These are phyloP conservation scores for Petrolisthes manimaculis DNA, from an alignment of 2,888 invertebrate genomes.

Conservation along the genomic window DNA sequence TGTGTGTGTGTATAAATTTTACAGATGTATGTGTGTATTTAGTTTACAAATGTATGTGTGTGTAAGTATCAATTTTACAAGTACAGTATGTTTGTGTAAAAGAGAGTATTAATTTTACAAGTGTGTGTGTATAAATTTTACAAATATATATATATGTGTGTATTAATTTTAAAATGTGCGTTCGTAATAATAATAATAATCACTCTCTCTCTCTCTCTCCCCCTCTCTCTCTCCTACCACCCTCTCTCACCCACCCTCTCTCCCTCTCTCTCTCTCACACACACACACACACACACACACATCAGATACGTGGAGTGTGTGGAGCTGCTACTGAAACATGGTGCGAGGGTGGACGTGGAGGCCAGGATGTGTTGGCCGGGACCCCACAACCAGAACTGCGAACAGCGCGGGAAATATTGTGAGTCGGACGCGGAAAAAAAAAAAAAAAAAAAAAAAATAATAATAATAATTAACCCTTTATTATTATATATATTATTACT, in stretches of 20 bases:
- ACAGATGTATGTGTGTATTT: no score
- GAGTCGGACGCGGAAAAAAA: no score
- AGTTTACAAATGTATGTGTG: no score
- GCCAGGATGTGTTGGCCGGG: constrained; percentile 83
- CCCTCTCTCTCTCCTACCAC: not conserved
- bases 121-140: not conserved
- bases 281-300: not conserved
- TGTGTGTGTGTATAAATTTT: no score
- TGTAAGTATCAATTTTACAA: no score
- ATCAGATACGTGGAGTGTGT: constrained; percentile 78
- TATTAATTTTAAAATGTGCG: not conserved
- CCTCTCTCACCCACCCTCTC: not conserved
- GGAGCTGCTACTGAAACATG: constrained; percentile 78
- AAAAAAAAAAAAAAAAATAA: no score
- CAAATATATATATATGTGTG: not conserved
- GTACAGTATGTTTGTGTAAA: no score
- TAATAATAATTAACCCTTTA: not conserved
- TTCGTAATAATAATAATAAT: no score
- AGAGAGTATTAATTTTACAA: no score
- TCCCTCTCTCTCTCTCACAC: not conserved
- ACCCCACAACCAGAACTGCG: constrained; percentile 79
- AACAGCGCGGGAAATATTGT: constrained; percentile 78
- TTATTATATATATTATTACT: not conserved
- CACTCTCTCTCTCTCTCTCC: constrained; percentile 14
- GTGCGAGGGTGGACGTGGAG: constrained; percentile 80